Percentiles rank a stretch among this genome's conserved stretches.
These are phyloP conservation scores for Tamandua tetradactyla DNA, from an alignment of 2,797 vertebrate species.

Conservation along the genomic window DNA sequence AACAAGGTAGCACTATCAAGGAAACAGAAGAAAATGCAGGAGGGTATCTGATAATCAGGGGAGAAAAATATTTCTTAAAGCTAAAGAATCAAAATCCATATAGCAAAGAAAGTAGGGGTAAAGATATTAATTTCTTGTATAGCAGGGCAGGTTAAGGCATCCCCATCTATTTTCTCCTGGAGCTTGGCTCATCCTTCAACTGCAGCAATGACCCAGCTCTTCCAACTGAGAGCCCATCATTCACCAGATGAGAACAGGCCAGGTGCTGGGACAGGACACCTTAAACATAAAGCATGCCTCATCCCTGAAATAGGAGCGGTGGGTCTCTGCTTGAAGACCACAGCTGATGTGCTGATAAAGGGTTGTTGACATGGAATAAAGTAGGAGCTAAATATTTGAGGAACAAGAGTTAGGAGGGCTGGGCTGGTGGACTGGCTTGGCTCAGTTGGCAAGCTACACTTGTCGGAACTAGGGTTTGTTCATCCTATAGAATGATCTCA, in stretches of 20 bases:
- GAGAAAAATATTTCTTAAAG: too few relatives aligned
- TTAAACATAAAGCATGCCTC: not conserved
- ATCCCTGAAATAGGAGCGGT: not conserved
- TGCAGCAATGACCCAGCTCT: not conserved
- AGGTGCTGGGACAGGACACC: fast-evolving
- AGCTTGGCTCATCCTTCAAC: not conserved
- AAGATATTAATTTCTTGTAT: not conserved
- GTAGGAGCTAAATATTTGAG: not conserved
- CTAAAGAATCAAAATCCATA: too few relatives aligned
- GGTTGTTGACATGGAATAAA: too few relatives aligned
- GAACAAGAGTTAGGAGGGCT: not conserved
- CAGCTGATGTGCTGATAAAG: not conserved
- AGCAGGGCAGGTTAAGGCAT: not conserved
- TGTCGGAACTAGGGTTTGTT: not conserved
- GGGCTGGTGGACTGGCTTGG: not conserved
- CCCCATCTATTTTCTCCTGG: not conserved
- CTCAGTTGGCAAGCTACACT: fast-evolving
- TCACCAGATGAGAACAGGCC: not conserved
- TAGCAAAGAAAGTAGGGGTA: too few relatives aligned
- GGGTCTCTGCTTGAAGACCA: not conserved
- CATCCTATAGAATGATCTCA: not conserved
- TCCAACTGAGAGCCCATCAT: not conserved
- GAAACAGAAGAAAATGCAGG: too few relatives aligned
- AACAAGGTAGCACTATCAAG: too few relatives aligned
- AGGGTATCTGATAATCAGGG: too few relatives aligned